These are phyloP conservation scores for Carassius gibelio DNA, from an alignment of 2,113 vertebrate species.

Conservation along the genomic window DNA sequence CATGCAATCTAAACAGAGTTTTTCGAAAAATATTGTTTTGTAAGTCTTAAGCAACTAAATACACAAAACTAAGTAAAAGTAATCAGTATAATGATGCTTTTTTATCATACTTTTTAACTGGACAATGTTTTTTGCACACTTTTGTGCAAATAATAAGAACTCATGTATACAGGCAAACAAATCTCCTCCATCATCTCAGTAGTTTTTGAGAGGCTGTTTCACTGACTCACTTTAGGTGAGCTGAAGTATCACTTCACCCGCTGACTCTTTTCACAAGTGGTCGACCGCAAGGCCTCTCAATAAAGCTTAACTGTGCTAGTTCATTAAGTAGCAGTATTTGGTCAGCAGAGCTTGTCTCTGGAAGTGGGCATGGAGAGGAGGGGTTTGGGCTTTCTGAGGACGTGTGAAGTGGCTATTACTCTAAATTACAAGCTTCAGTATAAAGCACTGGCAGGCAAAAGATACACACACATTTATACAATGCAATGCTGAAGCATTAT, in stretches of 20 bases:
- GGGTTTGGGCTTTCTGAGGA: background rate
- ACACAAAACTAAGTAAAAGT: background rate
- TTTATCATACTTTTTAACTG: background rate
- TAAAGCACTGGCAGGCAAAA: conserved; percentile 36
- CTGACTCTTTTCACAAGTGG: conserved; percentile 13
- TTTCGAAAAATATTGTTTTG: background rate
- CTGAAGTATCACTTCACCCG: conserved; percentile 46
- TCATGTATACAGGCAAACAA: background rate
- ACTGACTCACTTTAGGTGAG: conserved; percentile 22
- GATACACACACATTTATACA: conserved; percentile 29
- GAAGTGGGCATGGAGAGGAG: conserved; percentile 10
- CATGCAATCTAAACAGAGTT: background rate
- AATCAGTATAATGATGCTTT: too few species aligned
- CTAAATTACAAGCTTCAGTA: conserved; percentile 59
- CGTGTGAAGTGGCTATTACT: conserved; percentile 55
- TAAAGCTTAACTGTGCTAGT: conserved; percentile 37
- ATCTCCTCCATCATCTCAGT: background rate
- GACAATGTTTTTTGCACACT: background rate
- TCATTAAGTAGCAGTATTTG: conserved; percentile 47
- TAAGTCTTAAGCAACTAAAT: too few species aligned
- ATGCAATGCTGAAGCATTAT: conserved; percentile 50
- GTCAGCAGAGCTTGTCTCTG: conserved; percentile 42
- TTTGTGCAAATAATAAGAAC: background rate
- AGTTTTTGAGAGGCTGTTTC: background rate
- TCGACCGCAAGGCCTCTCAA: conserved; percentile 5